Evolutionary conservation across 2,113 vertebrate species (phyloP), one percentile per base, ranked within the genome.

Genomic region (Genyomyrus donnyi): DNA sequence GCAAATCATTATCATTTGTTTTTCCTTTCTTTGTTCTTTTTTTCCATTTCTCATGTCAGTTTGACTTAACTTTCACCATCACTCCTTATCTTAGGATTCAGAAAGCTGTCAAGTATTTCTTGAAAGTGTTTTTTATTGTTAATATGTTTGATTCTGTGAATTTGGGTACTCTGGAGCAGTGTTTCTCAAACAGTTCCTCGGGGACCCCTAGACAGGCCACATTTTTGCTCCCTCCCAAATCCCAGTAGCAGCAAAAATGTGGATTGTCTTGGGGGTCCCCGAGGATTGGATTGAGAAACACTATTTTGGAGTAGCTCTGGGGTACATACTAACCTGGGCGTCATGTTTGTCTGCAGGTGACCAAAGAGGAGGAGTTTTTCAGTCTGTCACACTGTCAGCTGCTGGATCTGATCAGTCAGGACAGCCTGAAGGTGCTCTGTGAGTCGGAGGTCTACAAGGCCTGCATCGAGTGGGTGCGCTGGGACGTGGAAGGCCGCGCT

Each of bases 371-470:
- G 0, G 96, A 97, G 92, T 97, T 97, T 93, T 96, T 96, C 92
- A 96, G 95, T 90, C 94, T 97, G 24, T 92, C 95, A 6, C 97
- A 97, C 93, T 97, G 96, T 87, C 96, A 97, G 91, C 95, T 97
- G 88, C 93, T 97, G 91, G 96, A 96, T 87, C 94, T 97, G 87
- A 96, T 97, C 93, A 96, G 96, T 80, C 97, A 96, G 93, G 96
- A 97, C 91, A 96, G 95, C 17, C 92, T 97, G 49, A 97, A 96
- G 92, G 97, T 97, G 88, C 95, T 97, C 31, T 97, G 97, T 70
- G 97, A 97, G 93, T 95, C 95, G 0, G 96, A 97, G 92, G 96
- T 97, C 91, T 97, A 97, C 91, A 96, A 96, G 91, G 96, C 97
- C 42, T 97, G 97, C 31, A 95, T 95, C 39, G 96, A 96, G 92